A percentile compares a stretch with the other conserved stretches of the same genome.
phyloP scores from a whole-genome alignment of 2,888 invertebrate genomes.

The Heliothis peltigera region DNA sequence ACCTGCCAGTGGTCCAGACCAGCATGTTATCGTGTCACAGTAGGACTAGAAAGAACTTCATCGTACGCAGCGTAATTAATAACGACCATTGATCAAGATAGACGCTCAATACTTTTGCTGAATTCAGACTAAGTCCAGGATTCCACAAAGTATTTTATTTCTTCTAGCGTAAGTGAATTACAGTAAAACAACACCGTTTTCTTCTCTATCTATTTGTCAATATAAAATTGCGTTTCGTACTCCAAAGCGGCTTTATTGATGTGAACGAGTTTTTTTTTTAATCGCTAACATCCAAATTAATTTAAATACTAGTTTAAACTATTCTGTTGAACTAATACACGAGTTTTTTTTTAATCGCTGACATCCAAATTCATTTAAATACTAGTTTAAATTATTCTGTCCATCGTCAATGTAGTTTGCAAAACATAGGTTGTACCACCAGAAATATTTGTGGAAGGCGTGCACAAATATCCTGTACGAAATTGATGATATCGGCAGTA shows the following conservation, averaged over 20 bases:
- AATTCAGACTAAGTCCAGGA: not conserved
- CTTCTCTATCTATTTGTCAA: too few relatives aligned
- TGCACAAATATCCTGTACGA: constrained; percentile 17
- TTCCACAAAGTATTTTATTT: not conserved
- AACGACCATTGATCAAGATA: not conserved
- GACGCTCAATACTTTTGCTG: constrained; percentile 2
- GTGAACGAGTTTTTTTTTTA: not conserved
- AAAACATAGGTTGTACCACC: too few relatives aligned
- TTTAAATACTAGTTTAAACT: not conserved
- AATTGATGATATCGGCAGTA: constrained; percentile 11
- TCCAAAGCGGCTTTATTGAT: too few relatives aligned
- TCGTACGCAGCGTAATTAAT: constrained; percentile 19
- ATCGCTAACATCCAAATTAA: too few relatives aligned
- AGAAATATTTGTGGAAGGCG: not conserved
- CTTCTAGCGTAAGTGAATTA: not conserved
- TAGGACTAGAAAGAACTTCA: constrained; percentile 31
- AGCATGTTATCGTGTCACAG: constrained; percentile 34
- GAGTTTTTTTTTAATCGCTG: not conserved
- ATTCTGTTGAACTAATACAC: not conserved
- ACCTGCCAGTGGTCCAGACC: constrained; percentile 40
- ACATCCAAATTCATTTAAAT: too few relatives aligned
- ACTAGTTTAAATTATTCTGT: not conserved
- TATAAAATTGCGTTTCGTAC: too few relatives aligned
- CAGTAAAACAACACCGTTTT: not conserved
- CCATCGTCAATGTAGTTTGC: not conserved